Base-by-base conservation (phyloP, 2,797 vertebrate species). In the Helostoma temminkii region DNA sequence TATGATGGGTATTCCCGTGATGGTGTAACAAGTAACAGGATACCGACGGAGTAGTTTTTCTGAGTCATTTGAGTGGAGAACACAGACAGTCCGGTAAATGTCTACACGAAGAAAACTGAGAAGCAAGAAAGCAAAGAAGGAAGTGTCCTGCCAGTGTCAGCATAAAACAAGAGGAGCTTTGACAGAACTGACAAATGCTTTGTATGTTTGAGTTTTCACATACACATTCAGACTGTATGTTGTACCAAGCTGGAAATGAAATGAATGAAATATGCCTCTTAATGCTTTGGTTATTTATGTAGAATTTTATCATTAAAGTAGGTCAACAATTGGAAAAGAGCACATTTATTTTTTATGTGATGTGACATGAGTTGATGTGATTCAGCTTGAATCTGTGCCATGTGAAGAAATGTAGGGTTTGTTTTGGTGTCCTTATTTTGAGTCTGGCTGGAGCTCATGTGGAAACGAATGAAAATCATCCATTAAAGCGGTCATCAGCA, bases 301-400 rank as follows among this genome's bases (percentile, higher is more conserved):
- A 61, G 74, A 71, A 73, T 55, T 25, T 61, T 42, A 63, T 71
- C 45, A 74, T 83, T 85, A 71, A 82, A 88, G 74, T 83, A 71
- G 86, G 86, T 86, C 86, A 87, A 80, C 81, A 69, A 76, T 49
- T 55, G 53, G 68, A 84, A 71, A 55, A 1, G 36, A 65, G 56
- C 6, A 2, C 69, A 60, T 86, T 71, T 21, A 36, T 53, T 79
- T 85, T 72, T 70, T 8, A 80, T 82, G 66, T 59, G 67, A 77
- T 82, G 57, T 46, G 73, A 81, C 76, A 53, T 3, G 2, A 73
- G 71, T 58, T 18, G 53, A 78, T 62, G 74, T 49, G 59, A 83
- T 77, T 84, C 26, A 61, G 73, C 61, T 73, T 68, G 73, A 82
- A 66, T 74, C 41, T 2, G 28, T 71, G 69, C 78, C 65, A 58